A percentile compares a stretch with the other conserved stretches of the same genome.
Conservation (phyloP, 2,113 vertebrate species). For the Solea solea region DNA sequence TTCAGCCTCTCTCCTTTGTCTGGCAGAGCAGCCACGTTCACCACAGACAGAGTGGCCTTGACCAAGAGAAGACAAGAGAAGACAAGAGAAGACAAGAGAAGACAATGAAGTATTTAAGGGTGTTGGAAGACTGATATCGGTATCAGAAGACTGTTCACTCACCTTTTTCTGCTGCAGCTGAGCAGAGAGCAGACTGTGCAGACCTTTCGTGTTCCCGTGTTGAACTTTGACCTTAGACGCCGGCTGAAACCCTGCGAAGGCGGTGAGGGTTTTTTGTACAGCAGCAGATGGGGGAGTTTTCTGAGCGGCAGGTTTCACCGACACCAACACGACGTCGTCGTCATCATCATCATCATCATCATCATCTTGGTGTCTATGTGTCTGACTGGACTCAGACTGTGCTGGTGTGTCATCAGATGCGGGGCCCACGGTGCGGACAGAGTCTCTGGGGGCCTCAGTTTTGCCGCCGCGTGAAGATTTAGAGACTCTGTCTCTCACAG, state of each 20-base stretch:
- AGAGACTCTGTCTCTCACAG: neutral
- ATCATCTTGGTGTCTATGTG: neutral
- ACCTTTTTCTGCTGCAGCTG: constrained; percentile 94
- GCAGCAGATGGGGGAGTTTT: constrained; percentile 41
- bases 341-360: neutral
- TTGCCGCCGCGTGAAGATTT: constrained; percentile 2
- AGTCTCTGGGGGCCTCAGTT: neutral
- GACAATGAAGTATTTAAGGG: too few species aligned
- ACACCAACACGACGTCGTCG: constrained; percentile 58
- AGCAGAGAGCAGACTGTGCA: constrained; percentile 76
- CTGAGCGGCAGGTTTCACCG: constrained; percentile 65
- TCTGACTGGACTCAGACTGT: constrained; percentile 6
- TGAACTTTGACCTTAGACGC: constrained; percentile 24
- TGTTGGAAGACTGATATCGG: too few species aligned
- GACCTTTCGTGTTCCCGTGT: constrained; percentile 50
- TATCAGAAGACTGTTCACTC: neutral
- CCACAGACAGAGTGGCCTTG: constrained; percentile 45
- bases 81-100: neutral
- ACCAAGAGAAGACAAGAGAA: neutral
- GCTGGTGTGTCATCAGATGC: neutral
- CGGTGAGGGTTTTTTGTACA: constrained; percentile 73
- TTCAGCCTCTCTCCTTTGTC: constrained; percentile 71
- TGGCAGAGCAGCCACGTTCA: constrained; percentile 66
- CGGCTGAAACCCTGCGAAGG: constrained; percentile 71
- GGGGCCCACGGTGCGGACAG: neutral